Conservation (phyloP, 2,113 vertebrate genomes). For the Pterocles orientalis region DNA sequence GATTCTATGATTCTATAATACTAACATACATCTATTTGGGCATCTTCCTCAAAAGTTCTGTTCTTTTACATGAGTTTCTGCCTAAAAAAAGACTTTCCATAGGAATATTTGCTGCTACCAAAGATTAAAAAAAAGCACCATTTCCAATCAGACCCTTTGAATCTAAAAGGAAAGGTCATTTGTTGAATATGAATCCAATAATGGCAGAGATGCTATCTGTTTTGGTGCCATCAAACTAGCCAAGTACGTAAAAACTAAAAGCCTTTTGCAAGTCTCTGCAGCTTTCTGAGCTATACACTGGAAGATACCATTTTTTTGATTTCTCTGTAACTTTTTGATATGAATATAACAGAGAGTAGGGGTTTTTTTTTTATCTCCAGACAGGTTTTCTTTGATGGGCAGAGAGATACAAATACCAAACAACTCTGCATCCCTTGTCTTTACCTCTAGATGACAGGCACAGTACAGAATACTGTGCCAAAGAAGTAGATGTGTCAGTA, state of each 20-base stretch:
- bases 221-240: neutral
- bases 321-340: neutral
- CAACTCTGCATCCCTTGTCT: neutral
- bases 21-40: neutral
- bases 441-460: neutral
- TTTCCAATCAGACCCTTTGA: neutral
- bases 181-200: neutral
- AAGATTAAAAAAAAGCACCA: neutral
- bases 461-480: neutral
- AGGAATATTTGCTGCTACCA: neutral
- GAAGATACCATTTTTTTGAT: neutral
- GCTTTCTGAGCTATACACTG: neutral
- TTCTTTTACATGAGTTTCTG: neutral
- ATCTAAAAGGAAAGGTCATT: neutral
- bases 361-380: neutral
- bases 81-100: neutral
- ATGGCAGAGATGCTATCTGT: neutral
- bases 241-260: neutral
- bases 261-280: neutral
- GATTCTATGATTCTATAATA: neutral
- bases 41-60: neutral
- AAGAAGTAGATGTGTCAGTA: neutral
- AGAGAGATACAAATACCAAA: neutral
- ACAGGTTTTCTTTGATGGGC: neutral
- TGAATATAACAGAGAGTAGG: neutral